phyloP scores from a whole-genome alignment of 2,888 invertebrate genomes.

The Caenorhabditis sinica region DNA sequence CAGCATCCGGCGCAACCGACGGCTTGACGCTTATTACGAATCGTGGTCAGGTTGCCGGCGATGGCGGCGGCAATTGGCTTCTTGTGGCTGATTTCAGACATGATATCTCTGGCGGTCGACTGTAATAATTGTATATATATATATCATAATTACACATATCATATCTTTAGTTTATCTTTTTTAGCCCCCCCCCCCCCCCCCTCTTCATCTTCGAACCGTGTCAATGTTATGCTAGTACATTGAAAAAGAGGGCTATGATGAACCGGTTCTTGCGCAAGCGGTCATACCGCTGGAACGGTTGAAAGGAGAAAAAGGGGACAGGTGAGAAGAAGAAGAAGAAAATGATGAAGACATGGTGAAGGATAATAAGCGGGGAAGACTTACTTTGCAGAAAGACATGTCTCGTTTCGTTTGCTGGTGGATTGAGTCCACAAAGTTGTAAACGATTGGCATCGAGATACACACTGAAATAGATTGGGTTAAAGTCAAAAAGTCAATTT shows the following conservation, averaged over 20 bases:
- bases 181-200: not conserved
- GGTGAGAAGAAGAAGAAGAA: constrained; percentile 15
- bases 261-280: constrained; percentile 47
- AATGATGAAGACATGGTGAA: not conserved
- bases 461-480: constrained; percentile 73
- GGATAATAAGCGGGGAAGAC: constrained; percentile 11
- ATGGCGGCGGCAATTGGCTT: constrained; percentile 75
- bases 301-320: constrained; percentile 8
- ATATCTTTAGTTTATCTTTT: constrained; percentile 15
- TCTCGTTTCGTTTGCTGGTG: constrained; percentile 83
- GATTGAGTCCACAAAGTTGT: constrained; percentile 83
- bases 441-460: constrained; percentile 83
- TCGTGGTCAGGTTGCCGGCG: constrained; percentile 70
- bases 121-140: constrained; percentile 41
- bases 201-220: constrained; percentile 17
- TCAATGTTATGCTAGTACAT: constrained; percentile 38
- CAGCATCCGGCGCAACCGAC: constrained; percentile 81
- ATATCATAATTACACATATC: constrained; percentile 27
- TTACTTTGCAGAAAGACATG: constrained; percentile 83
- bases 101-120: constrained; percentile 81
- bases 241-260: not conserved
- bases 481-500: not conserved
- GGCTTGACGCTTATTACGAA: constrained; percentile 77
- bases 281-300: constrained; percentile 48
- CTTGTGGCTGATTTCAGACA: constrained; percentile 81